Evolutionary conservation across 2,888 invertebrate genomes (phyloP).

Genomic region (Dynastes hyllus): DNA sequence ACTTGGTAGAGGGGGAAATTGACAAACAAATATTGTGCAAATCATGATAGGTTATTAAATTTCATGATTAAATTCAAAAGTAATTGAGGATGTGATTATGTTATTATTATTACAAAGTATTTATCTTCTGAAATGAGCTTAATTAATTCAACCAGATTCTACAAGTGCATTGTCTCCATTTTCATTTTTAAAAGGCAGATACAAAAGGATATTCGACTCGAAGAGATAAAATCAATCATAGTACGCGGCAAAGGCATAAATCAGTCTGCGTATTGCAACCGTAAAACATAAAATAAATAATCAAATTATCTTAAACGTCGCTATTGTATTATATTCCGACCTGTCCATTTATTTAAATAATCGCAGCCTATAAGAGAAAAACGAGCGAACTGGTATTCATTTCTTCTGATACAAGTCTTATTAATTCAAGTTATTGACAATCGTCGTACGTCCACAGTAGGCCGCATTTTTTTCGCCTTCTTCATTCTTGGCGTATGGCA

Average conservation of each 20-base stretch:
- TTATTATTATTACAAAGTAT: no score
- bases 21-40: no score
- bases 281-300: slow-evolving; percentile 31
- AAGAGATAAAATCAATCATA: slow-evolving; percentile 37
- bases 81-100: no score
- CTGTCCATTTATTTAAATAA: slow-evolving; percentile 41
- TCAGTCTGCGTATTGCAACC: slow-evolving; percentile 11
- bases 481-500: slow-evolving; percentile 10
- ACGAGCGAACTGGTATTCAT: slow-evolving; percentile 26
- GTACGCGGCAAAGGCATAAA: slow-evolving; percentile 29
- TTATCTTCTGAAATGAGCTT: no score
- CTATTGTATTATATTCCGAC: slow-evolving; percentile 25
- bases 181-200: slow-evolving; percentile 14
- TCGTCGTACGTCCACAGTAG: slow-evolving; percentile 33
- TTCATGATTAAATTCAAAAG: no score
- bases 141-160: no score
- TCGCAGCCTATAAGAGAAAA: slow-evolving; percentile 23
- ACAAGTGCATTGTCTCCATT: not conserved
- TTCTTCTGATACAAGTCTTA: slow-evolving; percentile 34
- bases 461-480: slow-evolving; percentile 10
- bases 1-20: no score
- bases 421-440: slow-evolving; percentile 43
- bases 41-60: no score
- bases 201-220: slow-evolving; percentile 18
- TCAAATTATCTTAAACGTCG: slow-evolving; percentile 39